A percentile compares a stretch with the other conserved stretches of the same genome.
These are phyloP conservation scores for Perccottus glenii DNA, from an alignment of 2,113 vertebrate genomes.

Conservation along the genomic window DNA sequence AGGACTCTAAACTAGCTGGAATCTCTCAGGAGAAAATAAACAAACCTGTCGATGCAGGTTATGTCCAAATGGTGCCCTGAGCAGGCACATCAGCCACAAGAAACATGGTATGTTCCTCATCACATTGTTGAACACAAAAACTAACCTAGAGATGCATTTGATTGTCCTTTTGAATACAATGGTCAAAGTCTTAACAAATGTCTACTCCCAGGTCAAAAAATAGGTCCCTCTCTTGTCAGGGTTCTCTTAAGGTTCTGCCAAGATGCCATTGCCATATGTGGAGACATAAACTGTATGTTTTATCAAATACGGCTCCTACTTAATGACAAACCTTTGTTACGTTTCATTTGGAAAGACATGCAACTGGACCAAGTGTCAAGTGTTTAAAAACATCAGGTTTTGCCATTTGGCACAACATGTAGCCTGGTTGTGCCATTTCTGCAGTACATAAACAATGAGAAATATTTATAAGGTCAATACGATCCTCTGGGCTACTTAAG, in stretches of 20 bases:
- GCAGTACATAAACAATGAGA: conserved; percentile 18
- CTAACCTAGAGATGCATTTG: background rate
- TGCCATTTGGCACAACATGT: too few species aligned
- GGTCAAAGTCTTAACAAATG: background rate
- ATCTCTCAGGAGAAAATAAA: background rate
- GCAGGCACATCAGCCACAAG: background rate
- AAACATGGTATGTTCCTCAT: background rate
- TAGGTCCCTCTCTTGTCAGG: too few species aligned
- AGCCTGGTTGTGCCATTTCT: conserved; percentile 6
- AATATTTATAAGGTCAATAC: conserved; percentile 28
- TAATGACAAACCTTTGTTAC: background rate
- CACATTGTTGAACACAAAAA: conserved; percentile 5
- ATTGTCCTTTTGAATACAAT: background rate
- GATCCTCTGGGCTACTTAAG: conserved; percentile 18
- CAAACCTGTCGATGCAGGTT: background rate
- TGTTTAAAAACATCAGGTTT: background rate
- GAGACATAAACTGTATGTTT: too few species aligned
- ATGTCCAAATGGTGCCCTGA: background rate
- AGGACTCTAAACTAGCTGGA: background rate
- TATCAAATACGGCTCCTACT: too few species aligned
- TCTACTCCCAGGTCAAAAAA: background rate
- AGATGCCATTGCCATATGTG: too few species aligned
- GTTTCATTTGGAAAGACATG: background rate
- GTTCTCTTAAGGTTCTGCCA: too few species aligned
- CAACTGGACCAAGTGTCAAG: background rate